Evolutionary conservation across 37 sponge, comb jelly and placozoan genomes (phyloP).

Genomic region (Eunapius fragilis): DNA sequence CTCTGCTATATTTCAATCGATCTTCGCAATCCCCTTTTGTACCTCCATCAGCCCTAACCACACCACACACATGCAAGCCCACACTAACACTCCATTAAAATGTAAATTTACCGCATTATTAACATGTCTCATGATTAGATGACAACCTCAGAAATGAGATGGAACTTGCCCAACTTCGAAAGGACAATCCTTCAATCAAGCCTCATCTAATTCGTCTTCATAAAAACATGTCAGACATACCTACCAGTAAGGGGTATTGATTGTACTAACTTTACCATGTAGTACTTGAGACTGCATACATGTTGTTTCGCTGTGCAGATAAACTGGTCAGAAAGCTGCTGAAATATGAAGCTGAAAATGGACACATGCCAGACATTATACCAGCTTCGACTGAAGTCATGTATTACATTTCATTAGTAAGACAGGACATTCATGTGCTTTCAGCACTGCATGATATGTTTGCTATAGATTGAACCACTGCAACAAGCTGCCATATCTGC

Average conservation of each 20-base stretch:
- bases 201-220: background rate
- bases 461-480: too few species aligned
- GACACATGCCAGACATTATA: slow-evolving; percentile 20
- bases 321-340: slow-evolving; percentile 22
- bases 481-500: background rate
- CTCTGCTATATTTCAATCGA: too few species aligned
- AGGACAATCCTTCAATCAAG: background rate
- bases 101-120: background rate
- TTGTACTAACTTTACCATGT: too few species aligned
- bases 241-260: background rate
- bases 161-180: background rate
- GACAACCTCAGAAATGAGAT: too few species aligned
- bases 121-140: too few species aligned
- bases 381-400: slow-evolving; percentile 30
- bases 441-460: background rate
- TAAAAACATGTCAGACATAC: background rate
- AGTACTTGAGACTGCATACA: background rate
- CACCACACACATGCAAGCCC: too few species aligned
- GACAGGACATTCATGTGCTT: too few species aligned
- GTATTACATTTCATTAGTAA: too few species aligned
- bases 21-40: too few species aligned
- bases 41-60: too few species aligned
- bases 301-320: background rate
- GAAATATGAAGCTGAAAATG: slow-evolving; percentile 36
- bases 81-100: too few species aligned